phyloP scores from a whole-genome alignment of 2,888 invertebrate species.

The Ochropacha duplaris region DNA sequence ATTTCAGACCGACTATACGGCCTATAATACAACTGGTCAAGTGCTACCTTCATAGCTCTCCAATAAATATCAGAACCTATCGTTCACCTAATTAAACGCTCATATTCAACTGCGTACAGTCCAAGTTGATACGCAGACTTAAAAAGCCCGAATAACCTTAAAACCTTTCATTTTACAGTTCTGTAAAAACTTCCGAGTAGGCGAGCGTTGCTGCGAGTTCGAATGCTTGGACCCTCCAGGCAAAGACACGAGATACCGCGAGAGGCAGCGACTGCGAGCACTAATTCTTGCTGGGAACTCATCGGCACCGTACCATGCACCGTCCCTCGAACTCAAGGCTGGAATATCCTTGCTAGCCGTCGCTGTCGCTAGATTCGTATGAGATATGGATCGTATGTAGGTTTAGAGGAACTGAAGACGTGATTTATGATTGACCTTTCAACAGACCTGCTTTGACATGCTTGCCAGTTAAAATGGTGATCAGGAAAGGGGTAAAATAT shows the following conservation, averaged over 20 bases:
- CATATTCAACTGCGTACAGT: no score
- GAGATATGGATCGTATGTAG: constrained; percentile 23
- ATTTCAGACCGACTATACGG: no score
- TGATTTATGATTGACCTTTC: background rate
- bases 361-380: constrained; percentile 72
- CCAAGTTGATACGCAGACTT: no score
- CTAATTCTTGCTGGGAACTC: constrained; percentile 85
- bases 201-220: constrained; percentile 94
- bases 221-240: constrained; percentile 92
- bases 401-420: background rate
- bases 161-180: constrained; percentile 81
- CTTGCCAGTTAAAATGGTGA: background rate
- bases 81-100: no score
- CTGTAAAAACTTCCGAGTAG: constrained; percentile 92
- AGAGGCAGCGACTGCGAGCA: constrained; percentile 83
- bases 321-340: constrained; percentile 55
- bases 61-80: no score
- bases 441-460: background rate
- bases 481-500: background rate
- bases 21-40: no score
- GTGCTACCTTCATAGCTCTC: no score
- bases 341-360: constrained; percentile 66
- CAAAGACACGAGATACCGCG: constrained; percentile 84
- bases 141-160: background rate
- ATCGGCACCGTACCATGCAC: constrained; percentile 59